phyloP scores from a whole-genome alignment of 2,888 invertebrate genomes.

The Trichogramma dendrolimi region DNA sequence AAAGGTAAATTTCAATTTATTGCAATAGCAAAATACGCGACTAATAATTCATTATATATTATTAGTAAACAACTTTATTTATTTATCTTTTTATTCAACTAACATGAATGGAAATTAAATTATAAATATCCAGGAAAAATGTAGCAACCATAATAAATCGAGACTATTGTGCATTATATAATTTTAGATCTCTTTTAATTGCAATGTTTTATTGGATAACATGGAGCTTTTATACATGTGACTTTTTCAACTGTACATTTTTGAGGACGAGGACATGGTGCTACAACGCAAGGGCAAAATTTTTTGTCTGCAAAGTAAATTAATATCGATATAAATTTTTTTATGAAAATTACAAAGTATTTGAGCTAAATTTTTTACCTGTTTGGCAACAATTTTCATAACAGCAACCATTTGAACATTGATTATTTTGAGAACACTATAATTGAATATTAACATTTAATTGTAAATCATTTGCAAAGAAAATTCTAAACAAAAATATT shows the following conservation, averaged over 20 bases:
- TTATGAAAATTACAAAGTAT: neutral
- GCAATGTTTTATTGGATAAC: constrained; percentile 4
- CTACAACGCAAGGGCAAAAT: constrained; percentile 6
- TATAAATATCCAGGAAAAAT: no score
- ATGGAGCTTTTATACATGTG: constrained; percentile 8
- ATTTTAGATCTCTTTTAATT: no score
- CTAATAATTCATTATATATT: no score
- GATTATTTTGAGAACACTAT: neutral
- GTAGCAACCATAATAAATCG: no score
- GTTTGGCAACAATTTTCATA: neutral
- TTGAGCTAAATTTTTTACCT: neutral
- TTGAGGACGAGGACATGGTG: neutral
- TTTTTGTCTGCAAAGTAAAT: neutral
- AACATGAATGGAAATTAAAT: no score
- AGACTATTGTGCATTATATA: no score
- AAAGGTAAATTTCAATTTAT: no score
- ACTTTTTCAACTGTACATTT: neutral
- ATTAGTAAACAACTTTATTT: no score
- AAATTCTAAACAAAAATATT: no score
- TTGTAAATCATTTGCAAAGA: no score
- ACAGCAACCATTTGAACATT: neutral
- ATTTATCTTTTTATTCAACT: no score
- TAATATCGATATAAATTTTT: neutral
- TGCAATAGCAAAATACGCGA: no score
- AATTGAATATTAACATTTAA: neutral